Base-by-base conservation (phyloP, 37 sponge, comb jelly and placozoan genomes). In the Cliona cf. orientalis region DNA sequence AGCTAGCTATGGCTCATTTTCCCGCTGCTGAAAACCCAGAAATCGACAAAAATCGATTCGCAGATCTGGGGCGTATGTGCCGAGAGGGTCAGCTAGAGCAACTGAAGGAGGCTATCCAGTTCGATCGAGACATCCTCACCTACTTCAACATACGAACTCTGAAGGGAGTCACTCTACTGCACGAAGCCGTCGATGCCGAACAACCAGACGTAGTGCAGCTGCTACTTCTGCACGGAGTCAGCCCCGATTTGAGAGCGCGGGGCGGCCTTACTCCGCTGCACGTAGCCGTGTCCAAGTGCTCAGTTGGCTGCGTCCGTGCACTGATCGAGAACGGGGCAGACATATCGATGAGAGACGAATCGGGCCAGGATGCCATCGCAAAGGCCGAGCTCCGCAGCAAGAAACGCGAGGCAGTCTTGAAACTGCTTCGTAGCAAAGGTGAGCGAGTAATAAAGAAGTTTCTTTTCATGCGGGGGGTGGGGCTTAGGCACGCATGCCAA, bases 101-200 rank as follows among this genome's bases (percentile, higher is more conserved):
- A 34, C 63, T 90, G 42, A 32, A 77, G 25, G 58, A 84, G 2
- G 65, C 66, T 21, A 70, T 90, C 32, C 26, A 69, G 63, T 80
- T 62, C 46, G 81, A 84, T 53, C 70, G 77, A 55, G 49, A 75
- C 26, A 46, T 85, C 29, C 71, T 71, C 28, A 57, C 57, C 26
- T 82, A 80, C 43, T 76, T 88, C 53, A 46, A 14, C 5, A 40
- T 53, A 23, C 34, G 60, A 25, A 71, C 32, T 6, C 84, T 38
- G 38, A 53, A 72, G 25, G 89, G 93, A 3, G 46, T 72, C 64
- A 93, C 93, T 3, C 74, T 84, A 0, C 42, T 93, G 46, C 93
- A 93, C 57, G 93, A 93, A 85, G 93, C 93, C 0, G 89, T 85
- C 4, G 93, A 93, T 36, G 74, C 74, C 3, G 93, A 89, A 46